Base-by-base conservation (phyloP, 53 echinoderm and acorn worm genomes). In the Actinopyga echinites region DNA sequence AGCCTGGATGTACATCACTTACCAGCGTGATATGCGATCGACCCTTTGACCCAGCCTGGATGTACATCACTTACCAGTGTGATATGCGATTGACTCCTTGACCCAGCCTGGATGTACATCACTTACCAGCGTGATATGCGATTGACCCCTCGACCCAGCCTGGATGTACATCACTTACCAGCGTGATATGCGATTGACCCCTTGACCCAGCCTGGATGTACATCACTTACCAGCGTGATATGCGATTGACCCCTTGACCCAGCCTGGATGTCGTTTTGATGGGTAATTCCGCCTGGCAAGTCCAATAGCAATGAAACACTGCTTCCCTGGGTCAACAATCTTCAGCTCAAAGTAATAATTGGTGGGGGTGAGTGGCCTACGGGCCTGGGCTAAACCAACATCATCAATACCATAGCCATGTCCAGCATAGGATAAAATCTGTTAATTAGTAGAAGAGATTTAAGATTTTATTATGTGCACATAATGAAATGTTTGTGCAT, bases 151-250 rank as follows among this genome's bases (percentile, higher is more conserved):
- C 11, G 36, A 74, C 42, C 21, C 37, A n/a, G 12, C 40, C 20
- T 15, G 21, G 42, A 49, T 75, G 13, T 21, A 45, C 1, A 31
- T 0, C 2, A 30, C 79, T 55, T 26, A 96, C 96, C 96, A 90
- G 96, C 96, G 73, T 96, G 96, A 56, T 96, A 96, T 4, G 96
- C 96, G 15, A 96, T 93, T 20, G 96, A 96, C 4, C 96, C 96
- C 22, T 90, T 86, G 74, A 94, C 93, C 96, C 96, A 96, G 6
- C 93, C 97, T 15, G 93, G 8, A 56, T 79, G 6, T 24, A 45
- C 4, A 20, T 4, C 1, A 25, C 81, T 60, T 34, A 97, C 97
- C 97, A 90, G 97, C 97, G 66, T 97, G 97, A 45, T 97, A 97
- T 2, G 97, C 97, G 10, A 97, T 94, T 22, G 97, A 97, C 3